Evolutionary conservation across 2,888 invertebrate genomes (phyloP).

Genomic region (Timema podura): DNA sequence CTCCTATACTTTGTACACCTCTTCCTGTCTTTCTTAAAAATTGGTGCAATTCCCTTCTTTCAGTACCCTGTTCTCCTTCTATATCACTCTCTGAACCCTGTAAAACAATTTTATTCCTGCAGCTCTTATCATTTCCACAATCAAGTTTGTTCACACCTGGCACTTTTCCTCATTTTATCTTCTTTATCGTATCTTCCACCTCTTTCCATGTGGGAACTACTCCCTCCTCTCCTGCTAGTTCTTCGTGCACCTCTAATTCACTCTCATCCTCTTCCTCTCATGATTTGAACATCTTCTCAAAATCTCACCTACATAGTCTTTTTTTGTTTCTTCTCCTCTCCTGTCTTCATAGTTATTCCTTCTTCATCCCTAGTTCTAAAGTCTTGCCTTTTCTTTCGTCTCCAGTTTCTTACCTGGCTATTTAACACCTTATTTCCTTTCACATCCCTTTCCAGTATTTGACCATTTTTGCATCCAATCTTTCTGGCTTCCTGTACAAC

Average conservation of each 20-base stretch:
- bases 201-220: too few relatives aligned
- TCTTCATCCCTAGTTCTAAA: background rate
- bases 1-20: too few relatives aligned
- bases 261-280: too few relatives aligned
- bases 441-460: background rate
- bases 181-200: background rate
- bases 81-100: background rate
- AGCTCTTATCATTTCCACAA: too few relatives aligned
- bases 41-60: too few relatives aligned
- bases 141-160: too few relatives aligned
- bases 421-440: too few relatives aligned
- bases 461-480: background rate
- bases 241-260: background rate
- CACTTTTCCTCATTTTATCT: background rate
- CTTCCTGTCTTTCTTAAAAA: too few relatives aligned
- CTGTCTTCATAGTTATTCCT: too few relatives aligned
- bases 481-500: background rate
- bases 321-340: constrained; percentile 1
- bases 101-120: background rate
- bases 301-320: background rate
- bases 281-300: background rate
- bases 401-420: too few relatives aligned
- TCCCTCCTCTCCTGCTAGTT: background rate
- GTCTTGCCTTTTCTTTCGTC: background rate
- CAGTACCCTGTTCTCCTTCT: too few relatives aligned